Evolutionary conservation across 2,888 invertebrate genomes (phyloP).

Genomic region (Litoditis marina): DNA sequence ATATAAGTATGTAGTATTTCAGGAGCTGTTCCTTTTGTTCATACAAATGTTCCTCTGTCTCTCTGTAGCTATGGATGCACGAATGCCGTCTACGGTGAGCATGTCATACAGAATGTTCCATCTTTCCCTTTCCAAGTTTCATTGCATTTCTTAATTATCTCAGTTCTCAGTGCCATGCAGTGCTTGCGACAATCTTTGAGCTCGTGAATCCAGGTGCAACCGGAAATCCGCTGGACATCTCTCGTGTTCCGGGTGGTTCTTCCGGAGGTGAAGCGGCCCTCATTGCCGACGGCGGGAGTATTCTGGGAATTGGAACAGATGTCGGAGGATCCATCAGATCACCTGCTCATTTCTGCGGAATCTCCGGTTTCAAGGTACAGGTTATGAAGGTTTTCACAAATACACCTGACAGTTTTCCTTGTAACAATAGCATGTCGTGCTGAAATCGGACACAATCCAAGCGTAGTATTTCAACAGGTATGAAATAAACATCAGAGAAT

Average conservation of each 20-base stretch:
- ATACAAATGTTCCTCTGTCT: conserved; percentile 63
- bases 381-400: too few species aligned
- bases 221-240: conserved; percentile 18
- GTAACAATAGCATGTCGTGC: conserved; percentile 1
- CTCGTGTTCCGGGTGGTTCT: conserved; percentile 64
- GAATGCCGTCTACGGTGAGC: conserved; percentile 64
- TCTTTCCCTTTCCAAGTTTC: too few species aligned
- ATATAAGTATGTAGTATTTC: conserved; percentile 3
- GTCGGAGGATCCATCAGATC: conserved; percentile 65
- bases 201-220: too few species aligned
- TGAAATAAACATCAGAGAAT: too few species aligned
- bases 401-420: background rate
- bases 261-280: conserved; percentile 65
- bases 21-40: conserved; percentile 66
- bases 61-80: conserved; percentile 57
- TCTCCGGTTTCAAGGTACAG: conserved; percentile 35
- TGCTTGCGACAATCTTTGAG: too few species aligned
- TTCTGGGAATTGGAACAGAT: conserved; percentile 65
- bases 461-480: too few species aligned
- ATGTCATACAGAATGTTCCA: background rate
- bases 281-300: conserved; percentile 64
- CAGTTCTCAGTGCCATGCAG: too few species aligned
- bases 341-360: conserved; percentile 65
- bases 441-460: too few species aligned
- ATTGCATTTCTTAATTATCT: too few species aligned